Percentiles rank a stretch among this genome's conserved stretches.
These are phyloP conservation scores for Coremacera marginata DNA, from an alignment of 2,888 invertebrate species.

Conservation along the genomic window DNA sequence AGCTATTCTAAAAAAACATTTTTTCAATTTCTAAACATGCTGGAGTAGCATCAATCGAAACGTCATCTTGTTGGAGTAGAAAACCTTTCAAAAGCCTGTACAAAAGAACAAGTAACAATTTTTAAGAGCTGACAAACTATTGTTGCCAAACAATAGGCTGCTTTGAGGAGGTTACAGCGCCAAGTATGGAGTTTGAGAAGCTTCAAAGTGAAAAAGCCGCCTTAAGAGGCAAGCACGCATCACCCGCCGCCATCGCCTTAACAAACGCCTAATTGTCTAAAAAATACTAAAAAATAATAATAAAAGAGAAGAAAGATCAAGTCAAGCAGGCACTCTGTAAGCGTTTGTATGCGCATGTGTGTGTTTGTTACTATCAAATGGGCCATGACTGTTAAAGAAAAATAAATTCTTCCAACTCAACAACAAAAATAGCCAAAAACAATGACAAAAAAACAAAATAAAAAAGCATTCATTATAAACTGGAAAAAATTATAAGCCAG, in stretches of 20 bases:
- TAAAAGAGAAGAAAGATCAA: background rate
- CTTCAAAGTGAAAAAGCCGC: constrained; percentile 31
- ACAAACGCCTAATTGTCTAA: constrained; percentile 21
- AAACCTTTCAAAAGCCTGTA: constrained; percentile 24
- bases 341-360: background rate
- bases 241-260: constrained; percentile 10
- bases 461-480: background rate
- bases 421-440: background rate
- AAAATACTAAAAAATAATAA: background rate
- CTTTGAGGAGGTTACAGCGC: constrained; percentile 16
- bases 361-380: constrained; percentile 18
- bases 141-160: constrained; percentile 25
- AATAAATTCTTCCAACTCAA: background rate
- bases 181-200: constrained; percentile 5
- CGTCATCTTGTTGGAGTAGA: background rate
- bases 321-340: background rate
- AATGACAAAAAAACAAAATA: background rate
- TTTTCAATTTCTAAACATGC: background rate
- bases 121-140: constrained; percentile 17
- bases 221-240: background rate
- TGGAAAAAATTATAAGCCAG: background rate
- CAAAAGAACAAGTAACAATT: background rate
- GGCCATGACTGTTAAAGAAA: constrained; percentile 30
- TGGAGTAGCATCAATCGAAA: background rate
- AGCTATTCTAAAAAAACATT: background rate